These are phyloP conservation scores for Galerucella nymphaeae DNA, from an alignment of 2,888 invertebrate species.

Conservation along the genomic window DNA sequence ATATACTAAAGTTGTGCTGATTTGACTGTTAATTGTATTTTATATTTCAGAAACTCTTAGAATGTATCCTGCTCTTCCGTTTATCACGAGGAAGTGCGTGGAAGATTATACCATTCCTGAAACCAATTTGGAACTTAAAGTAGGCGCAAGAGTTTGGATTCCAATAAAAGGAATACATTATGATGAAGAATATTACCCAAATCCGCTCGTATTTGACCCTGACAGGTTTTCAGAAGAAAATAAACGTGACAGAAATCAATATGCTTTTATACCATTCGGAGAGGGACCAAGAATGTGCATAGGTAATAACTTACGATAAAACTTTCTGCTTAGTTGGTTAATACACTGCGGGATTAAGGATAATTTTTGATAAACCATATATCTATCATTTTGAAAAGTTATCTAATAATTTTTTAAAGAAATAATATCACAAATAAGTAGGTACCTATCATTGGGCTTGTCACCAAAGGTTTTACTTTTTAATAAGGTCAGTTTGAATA, in stretches of 20 bases:
- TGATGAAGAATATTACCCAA: constrained; percentile 43
- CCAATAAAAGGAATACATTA: constrained; percentile 42
- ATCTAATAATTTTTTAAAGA: too few species aligned
- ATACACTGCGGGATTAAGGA: too few species aligned
- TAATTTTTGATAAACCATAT: too few species aligned
- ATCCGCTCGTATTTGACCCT: constrained; percentile 45
- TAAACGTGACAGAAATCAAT: constrained; percentile 36
- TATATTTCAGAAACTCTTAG: constrained; percentile 45
- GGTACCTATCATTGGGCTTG: too few species aligned
- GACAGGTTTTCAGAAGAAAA: constrained; percentile 46
- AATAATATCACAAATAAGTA: too few species aligned
- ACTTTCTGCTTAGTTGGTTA: not conserved
- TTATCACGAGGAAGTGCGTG: constrained; percentile 42
- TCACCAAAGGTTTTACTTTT: too few species aligned
- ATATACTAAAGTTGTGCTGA: not conserved
- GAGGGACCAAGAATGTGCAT: constrained; percentile 47
- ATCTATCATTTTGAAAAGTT: too few species aligned
- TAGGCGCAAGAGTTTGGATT: constrained; percentile 40
- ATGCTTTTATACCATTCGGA: constrained; percentile 45
- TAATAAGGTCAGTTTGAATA: too few species aligned
- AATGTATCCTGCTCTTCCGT: constrained; percentile 42
- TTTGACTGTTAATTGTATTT: too few species aligned
- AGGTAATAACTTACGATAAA: constrained; percentile 34
- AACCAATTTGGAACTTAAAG: constrained; percentile 40
- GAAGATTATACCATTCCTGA: constrained; percentile 45